Conservation (phyloP, 2,797 vertebrate genomes). For the Numenius phaeopus region DNA sequence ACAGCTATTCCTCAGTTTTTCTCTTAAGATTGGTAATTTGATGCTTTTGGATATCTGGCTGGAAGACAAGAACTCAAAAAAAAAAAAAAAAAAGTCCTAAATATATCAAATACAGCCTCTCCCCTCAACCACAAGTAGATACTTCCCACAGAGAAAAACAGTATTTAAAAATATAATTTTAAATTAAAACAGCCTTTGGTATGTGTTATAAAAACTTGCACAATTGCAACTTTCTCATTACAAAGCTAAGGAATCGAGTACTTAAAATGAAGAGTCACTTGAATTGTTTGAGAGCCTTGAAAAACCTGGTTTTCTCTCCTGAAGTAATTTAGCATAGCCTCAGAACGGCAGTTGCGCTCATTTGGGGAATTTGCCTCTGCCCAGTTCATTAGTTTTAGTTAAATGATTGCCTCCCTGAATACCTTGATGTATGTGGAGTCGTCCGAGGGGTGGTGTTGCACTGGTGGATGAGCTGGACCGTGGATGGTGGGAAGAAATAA, state of each 20-base stretch:
- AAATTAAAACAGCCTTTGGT: background rate
- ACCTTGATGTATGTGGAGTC: fast-evolving
- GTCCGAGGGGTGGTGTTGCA: background rate
- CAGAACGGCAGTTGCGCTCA: background rate
- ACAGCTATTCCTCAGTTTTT: background rate
- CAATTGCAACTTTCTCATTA: background rate
- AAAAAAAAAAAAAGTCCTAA: background rate
- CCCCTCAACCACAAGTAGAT: background rate
- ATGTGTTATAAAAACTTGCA: background rate
- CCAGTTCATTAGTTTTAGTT: background rate
- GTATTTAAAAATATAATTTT: background rate
- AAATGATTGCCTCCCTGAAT: too few species aligned
- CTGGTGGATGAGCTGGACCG: background rate
- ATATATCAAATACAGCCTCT: background rate
- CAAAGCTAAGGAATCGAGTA: background rate
- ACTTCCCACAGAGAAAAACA: background rate
- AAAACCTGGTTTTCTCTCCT: background rate
- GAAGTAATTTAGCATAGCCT: background rate
- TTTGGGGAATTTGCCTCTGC: background rate
- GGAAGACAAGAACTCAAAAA: background rate
- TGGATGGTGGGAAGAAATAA: background rate
- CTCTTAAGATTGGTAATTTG: background rate
- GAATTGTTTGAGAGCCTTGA: background rate
- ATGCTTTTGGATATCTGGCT: background rate
- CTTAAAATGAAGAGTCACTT: background rate